Base-by-base conservation (phyloP, 2,888 invertebrate genomes). In the Sycophila texana region DNA sequence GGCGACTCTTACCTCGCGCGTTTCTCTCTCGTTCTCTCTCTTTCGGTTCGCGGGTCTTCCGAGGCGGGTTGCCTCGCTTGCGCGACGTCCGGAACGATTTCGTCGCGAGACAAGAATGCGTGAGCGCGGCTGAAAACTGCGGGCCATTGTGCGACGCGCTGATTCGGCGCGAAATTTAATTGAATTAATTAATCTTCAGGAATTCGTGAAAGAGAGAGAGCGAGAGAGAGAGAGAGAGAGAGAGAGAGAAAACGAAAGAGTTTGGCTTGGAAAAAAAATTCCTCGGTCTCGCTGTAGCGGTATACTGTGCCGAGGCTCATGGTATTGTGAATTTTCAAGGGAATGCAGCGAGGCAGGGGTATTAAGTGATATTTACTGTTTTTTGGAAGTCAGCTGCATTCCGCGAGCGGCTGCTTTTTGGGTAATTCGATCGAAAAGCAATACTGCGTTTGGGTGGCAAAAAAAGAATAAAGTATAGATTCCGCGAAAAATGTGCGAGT, bases 371-470 rank as follows among this genome's bases (percentile, higher is more conserved):
- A 39, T 39, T 39, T 39, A 39, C 7, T 39, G 39, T 39, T 39
- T 10, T 10, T 1, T 26, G 26, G 39, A 7, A 10, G 39, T 1
- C 1, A 7, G 39, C 10, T 4, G 39, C 10, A 10, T 39, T 10
- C 14, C 12, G 14, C 18, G 39, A 61, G 60, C 60, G 68, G 51
- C 68, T 60, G 26, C 26, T 22, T 26, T 2, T 18, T 16, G n/a
- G 20, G n/a, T 65, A 78, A 55, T 70, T 39, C 47, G 47, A 71
- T 71, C 71, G 66, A 39, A 68, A 74, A 66, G 18, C 39, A 60
- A 53, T 30, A 16, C 10, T 16, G 20, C 4, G 16, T 2, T 57
- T 47, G 22, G 53, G 26, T 22, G 49, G 61, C 61, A 61, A 55
- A 72, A 39, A 63, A 57, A 5, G 10, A 14, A 14, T 18, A 75